phyloP scores from a whole-genome alignment of 2,113 vertebrate species.

The Entomyzon cyanotis region DNA sequence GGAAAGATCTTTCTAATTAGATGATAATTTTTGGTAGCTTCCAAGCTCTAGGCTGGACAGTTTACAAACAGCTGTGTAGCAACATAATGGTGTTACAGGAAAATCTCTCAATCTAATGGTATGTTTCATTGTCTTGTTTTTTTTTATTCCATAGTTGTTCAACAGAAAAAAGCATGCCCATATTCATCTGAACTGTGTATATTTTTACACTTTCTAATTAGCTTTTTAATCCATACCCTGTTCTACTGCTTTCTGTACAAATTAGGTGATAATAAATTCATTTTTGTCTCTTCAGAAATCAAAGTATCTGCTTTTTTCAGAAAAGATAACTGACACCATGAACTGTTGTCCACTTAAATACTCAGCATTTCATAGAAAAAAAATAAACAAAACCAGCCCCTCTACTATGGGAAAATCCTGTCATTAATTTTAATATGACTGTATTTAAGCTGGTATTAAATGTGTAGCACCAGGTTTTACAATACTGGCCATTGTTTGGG shows the following conservation, averaged over 20 bases:
- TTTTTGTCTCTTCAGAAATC: not conserved
- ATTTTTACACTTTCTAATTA: not conserved
- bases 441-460: not conserved
- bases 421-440: not conserved
- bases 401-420: not conserved
- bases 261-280: not conserved
- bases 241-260: not conserved
- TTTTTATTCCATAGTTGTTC: not conserved
- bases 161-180: not conserved
- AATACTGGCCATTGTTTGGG: not conserved
- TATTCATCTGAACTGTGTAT: not conserved
- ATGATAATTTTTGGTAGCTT: not conserved
- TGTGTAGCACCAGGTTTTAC: not conserved
- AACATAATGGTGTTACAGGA: not conserved
- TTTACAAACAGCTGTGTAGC: not conserved
- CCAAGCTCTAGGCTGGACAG: not conserved
- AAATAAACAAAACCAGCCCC: not conserved
- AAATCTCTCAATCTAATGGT: not conserved
- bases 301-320: not conserved
- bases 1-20: not conserved
- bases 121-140: not conserved
- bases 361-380: not conserved
- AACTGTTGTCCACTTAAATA: not conserved
- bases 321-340: not conserved
- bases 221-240: not conserved